Conservation (phyloP, 1,140 invertebrate species). For the Hyles euphorbiae region DNA sequence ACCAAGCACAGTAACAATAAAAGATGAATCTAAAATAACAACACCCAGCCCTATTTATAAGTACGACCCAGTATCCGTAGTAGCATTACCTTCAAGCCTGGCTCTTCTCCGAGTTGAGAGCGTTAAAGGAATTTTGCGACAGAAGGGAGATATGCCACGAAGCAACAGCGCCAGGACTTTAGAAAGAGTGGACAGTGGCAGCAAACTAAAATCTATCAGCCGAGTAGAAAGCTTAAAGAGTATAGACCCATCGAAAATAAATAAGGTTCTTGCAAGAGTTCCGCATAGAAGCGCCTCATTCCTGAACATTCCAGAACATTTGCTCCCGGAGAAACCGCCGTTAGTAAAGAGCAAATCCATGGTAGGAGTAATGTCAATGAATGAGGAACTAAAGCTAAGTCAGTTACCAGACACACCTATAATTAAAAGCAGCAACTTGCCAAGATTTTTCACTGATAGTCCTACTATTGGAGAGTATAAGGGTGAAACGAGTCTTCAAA, state of each 20-base stretch:
- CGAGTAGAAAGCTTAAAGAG: conserved; percentile 68
- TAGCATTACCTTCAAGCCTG: conserved; percentile 48
- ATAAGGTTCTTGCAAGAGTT: conserved; percentile 62
- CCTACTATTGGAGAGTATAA: conserved; percentile 65
- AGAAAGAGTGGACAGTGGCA: conserved; percentile 53
- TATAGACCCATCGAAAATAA: conserved; percentile 64
- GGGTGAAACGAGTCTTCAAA: conserved; percentile 62
- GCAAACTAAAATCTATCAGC: conserved; percentile 47
- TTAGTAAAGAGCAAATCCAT: conserved; percentile 62
- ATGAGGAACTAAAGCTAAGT: conserved; percentile 56
- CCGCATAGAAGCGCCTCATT: conserved; percentile 72
- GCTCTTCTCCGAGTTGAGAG: conserved; percentile 63
- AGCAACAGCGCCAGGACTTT: conserved; percentile 56
- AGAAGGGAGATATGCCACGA: conserved; percentile 34
- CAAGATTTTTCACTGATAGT: conserved; percentile 68
- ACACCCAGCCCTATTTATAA: conserved; percentile 50
- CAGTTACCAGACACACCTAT: conserved; percentile 69
- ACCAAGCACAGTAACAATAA: conserved; percentile 60
- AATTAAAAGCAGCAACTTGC: conserved; percentile 68
- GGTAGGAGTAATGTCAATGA: conserved; percentile 45
- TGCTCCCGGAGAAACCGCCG: conserved; percentile 57
- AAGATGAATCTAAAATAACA: conserved; percentile 61
- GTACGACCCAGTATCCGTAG: conserved; percentile 53
- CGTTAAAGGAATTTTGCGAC: conserved; percentile 59
- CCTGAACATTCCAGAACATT: conserved; percentile 64